Base-by-base conservation (phyloP, 2,797 vertebrate genomes). In the Phaenicophaeus curvirostris region DNA sequence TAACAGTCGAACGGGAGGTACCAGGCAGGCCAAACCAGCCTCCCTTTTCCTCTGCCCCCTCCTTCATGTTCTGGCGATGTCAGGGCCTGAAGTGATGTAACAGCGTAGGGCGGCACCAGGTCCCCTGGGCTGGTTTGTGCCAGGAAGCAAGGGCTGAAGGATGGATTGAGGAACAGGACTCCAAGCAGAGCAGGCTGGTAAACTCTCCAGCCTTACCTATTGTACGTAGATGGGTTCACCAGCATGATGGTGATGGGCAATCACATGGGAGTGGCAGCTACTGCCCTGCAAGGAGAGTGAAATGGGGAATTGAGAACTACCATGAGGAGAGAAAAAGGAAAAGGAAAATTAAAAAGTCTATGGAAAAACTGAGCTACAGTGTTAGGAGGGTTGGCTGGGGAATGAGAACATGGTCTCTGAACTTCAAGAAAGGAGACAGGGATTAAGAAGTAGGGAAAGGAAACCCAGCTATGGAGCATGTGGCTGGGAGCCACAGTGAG, bases 401-500 rank as follows among this genome's bases (percentile, higher is more conserved):
- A 81, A 58, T 31, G 41, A 90, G 65, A 68, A 87, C 20, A 3
- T 42, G 28, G 57, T 30, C 46, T 87, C 94, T 92, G 50, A 85
- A 87, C 50, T 61, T 91, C 15, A 75, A 81, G 58, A 84, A 83
- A 50, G 19, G 30, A 77, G 72, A 31, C 41, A 77, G 31, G 33
- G 69, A 93, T 87, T 93, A 85, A 89, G 57, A 65, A 74, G 5
- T 39, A 37, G 69, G 55, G 19, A 94, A 75, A 75, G 73, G 73
- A 96, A 95, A 91, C 15, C 23, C 11, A 30, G 54, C 61, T 54
- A 13, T 78, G 62, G 87, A 96, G 83, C 54, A 72, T 17, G 6
- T 89, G 85, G 85, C 85, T 35, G 54, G 61, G 3, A 92, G 82
- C 91, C 89, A 81, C 31, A 50, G 44, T 53, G 75, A 87, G 54